These are phyloP conservation scores for Onychomys arenicola DNA, from an alignment of 2,797 vertebrate species.

Conservation along the genomic window DNA sequence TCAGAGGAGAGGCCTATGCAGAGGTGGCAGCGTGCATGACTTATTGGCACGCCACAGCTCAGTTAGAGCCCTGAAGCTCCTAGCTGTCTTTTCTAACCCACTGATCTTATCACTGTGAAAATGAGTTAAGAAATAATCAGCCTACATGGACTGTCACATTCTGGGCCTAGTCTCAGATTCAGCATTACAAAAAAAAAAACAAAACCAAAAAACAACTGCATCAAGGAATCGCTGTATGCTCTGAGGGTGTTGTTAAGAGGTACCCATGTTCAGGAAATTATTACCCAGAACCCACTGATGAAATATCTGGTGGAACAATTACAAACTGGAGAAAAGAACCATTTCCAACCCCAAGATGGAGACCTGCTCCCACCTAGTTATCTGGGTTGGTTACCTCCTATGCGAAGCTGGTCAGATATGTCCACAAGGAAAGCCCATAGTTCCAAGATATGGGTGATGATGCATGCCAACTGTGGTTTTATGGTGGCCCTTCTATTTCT, in stretches of 20 bases:
- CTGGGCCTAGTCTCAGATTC: constrained; percentile 33
- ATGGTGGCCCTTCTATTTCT: not conserved
- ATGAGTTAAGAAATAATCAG: constrained; percentile 69
- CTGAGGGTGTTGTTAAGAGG: not conserved
- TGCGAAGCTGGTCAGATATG: not conserved
- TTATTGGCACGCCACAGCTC: constrained; percentile 16
- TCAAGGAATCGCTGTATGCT: not conserved
- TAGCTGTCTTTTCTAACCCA: constrained; percentile 61
- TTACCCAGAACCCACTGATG: not conserved
- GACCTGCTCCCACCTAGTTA: not conserved
- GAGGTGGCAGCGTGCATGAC: not conserved
- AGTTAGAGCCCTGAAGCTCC: constrained; percentile 58
- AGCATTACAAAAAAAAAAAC: not conserved
- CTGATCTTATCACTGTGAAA: constrained; percentile 66
- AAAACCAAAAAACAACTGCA: not conserved
- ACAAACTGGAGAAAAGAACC: not conserved
- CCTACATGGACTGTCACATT: constrained; percentile 17
- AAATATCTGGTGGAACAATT: not conserved
- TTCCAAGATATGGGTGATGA: not conserved
- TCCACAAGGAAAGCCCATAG: not conserved
- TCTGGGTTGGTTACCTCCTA: not conserved
- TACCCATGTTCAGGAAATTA: not conserved
- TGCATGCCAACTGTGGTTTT: not conserved
- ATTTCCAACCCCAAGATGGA: not conserved
- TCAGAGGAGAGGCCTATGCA: not conserved